These are phyloP conservation scores for Ascaphus truei DNA, from an alignment of 2,113 vertebrate species.

Conservation along the genomic window DNA sequence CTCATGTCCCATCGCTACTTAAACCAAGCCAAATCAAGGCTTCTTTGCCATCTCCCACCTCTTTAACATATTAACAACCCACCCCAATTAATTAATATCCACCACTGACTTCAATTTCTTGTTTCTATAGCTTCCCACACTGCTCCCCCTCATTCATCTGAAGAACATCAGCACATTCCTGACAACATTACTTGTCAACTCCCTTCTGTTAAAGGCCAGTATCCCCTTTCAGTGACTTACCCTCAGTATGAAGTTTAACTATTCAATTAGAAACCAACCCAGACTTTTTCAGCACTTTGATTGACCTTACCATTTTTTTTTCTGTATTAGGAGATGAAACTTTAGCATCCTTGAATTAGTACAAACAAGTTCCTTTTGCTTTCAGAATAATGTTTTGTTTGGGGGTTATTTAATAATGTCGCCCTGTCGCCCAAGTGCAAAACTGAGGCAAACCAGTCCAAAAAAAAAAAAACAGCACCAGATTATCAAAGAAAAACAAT, in stretches of 20 bases:
- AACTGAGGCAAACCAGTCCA: too few relatives aligned
- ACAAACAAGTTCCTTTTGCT: too few relatives aligned
- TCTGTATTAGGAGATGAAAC: too few relatives aligned
- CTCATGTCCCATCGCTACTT: constrained; percentile 45
- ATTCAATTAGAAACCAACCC: constrained; percentile 41
- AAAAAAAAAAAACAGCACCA: too few relatives aligned
- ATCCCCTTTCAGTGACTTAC: constrained; percentile 53
- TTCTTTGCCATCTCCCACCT: constrained; percentile 45
- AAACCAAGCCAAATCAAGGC: constrained; percentile 45
- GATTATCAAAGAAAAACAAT: too few relatives aligned
- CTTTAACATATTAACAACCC: constrained; percentile 47
- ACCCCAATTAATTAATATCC: constrained; percentile 64
- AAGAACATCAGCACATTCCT: constrained; percentile 78
- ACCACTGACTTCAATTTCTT: constrained; percentile 48
- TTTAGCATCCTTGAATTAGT: too few relatives aligned
- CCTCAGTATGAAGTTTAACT: constrained; percentile 50
- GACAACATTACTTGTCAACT: constrained; percentile 70
- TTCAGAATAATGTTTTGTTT: too few relatives aligned
- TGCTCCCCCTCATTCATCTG: constrained; percentile 52
- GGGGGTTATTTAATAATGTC: too few relatives aligned
- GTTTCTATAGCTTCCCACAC: constrained; percentile 65
- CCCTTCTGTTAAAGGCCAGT: constrained; percentile 63
- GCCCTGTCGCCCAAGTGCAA: too few relatives aligned
- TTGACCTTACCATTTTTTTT: too few relatives aligned
- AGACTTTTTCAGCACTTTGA: too few relatives aligned